phyloP scores from a whole-genome alignment of 92 coral and sea anemone species.

The Siderastrea radians region DNA sequence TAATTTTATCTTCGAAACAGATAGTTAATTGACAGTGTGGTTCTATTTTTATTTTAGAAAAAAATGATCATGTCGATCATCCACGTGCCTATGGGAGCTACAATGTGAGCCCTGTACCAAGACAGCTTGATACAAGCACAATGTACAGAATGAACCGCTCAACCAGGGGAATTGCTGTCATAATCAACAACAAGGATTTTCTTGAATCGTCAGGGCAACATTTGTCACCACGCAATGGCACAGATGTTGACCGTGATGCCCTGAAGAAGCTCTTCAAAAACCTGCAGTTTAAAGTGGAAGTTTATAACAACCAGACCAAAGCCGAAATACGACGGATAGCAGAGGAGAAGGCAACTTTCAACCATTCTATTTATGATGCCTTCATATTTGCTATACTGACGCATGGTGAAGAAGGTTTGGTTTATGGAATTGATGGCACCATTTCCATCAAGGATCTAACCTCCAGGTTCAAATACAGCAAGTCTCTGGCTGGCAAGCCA shows the following conservation, averaged over 20 bases:
- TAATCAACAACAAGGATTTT: constrained; percentile 81
- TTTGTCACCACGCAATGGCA: constrained; percentile 78
- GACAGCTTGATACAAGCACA: background rate
- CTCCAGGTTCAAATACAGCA: constrained; percentile 66
- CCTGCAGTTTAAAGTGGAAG: constrained; percentile 69
- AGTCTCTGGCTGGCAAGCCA: constrained; percentile 85
- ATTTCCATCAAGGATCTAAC: constrained; percentile 68
- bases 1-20: background rate
- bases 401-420: constrained; percentile 88
- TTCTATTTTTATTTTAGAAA: background rate
- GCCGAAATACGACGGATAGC: constrained; percentile 62
- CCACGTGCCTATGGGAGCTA: background rate
- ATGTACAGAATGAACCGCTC: constrained; percentile 78
- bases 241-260: constrained; percentile 87
- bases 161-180: constrained; percentile 86
- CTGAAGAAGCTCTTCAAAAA: constrained; percentile 65
- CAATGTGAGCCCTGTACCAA: background rate
- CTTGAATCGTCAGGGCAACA: constrained; percentile 77
- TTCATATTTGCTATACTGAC: constrained; percentile 71
- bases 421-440: constrained; percentile 88
- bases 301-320: constrained; percentile 68
- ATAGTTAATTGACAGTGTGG: background rate
- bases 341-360: constrained; percentile 25
- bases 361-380: constrained; percentile 78
- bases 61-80: background rate